Base-by-base conservation (phyloP, 1,140 invertebrate species). In the Elymnias hypermnestra region DNA sequence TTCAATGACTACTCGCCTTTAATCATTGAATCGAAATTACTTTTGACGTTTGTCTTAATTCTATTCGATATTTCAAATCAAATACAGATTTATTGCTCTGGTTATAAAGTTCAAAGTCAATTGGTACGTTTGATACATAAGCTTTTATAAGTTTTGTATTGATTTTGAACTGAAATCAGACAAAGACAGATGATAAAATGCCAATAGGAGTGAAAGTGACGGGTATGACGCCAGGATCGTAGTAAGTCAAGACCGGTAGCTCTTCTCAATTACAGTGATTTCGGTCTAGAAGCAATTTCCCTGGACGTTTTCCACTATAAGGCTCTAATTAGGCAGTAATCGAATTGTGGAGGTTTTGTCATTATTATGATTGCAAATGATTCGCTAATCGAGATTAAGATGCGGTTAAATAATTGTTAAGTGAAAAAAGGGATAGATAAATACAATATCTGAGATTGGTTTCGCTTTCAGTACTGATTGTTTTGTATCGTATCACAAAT, bases 241-340 rank as follows among this genome's bases (percentile, higher is more conserved):
- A 45, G 29, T 13, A 15, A 39, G 43, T 53, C 57, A 79, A 79
- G 61, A 72, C 73, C 64, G 57, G 73, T 71, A 68, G 73, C 73
- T 49, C 51, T 42, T 56, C 41, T 64, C 66, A 72, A 81, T 81
- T 77, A 77, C 62, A 45, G 63, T 72, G 58, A 75, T 77, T 72
- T 63, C 42, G 55, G 61, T 65, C 59, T 64, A 49, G 54, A 61
- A 48, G 60, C 50, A 66, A 67, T 67, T 57, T 57, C 41, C 46
- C 51, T 41, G 53, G 48, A 45, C 49, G 47, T 58, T 58, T 48
- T 72, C 60, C 63, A 61, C 63, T 56, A 56, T 59, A 59, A 42
- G 54, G 22, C 44, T 53, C 60, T 73, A 78, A 76, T 78, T 78
- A 74, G 59, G 57, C 62, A 62, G 63, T 76, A 78, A 74, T 79